Evolutionary conservation across 2,888 invertebrate species (phyloP).

Genomic region (Nomada fucata): DNA sequence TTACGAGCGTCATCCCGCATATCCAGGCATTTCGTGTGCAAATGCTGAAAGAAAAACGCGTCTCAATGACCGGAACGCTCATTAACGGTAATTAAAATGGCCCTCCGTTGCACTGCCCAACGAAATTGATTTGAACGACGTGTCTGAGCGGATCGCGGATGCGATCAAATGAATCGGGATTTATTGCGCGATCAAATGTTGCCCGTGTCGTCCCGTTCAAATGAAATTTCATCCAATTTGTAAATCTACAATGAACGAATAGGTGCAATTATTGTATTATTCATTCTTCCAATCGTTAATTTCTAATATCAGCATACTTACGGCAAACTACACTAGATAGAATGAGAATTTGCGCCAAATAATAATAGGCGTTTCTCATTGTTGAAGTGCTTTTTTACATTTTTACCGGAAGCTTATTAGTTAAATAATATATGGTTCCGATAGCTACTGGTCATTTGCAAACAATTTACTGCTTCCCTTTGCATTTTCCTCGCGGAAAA

Average conservation of each 20-base stretch:
- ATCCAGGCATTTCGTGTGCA: constrained; percentile 7
- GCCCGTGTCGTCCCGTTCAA: background rate
- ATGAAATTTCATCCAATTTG: background rate
- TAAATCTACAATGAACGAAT: background rate
- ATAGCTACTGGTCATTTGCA: background rate
- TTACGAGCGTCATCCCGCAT: constrained; percentile 36
- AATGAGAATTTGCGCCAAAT: too few relatives aligned
- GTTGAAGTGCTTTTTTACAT: background rate
- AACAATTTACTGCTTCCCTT: background rate
- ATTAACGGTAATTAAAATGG: constrained; percentile 52
- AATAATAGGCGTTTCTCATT: too few relatives aligned
- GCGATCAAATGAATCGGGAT: constrained; percentile 3
- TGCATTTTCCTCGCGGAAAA: background rate
- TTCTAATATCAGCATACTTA: background rate
- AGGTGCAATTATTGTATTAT: background rate
- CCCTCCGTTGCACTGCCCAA: background rate
- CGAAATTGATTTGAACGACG: constrained; percentile 34
- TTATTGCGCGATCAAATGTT: constrained; percentile 12
- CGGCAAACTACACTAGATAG: too few relatives aligned
- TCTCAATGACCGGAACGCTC: constrained; percentile 14
- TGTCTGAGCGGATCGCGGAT: background rate
- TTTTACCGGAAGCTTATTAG: background rate
- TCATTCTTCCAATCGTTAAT: background rate
- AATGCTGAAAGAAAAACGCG: background rate
- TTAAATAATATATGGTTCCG: background rate